phyloP scores from a whole-genome alignment of 2,797 vertebrate genomes.

The Pantherophis vulpinus region DNA sequence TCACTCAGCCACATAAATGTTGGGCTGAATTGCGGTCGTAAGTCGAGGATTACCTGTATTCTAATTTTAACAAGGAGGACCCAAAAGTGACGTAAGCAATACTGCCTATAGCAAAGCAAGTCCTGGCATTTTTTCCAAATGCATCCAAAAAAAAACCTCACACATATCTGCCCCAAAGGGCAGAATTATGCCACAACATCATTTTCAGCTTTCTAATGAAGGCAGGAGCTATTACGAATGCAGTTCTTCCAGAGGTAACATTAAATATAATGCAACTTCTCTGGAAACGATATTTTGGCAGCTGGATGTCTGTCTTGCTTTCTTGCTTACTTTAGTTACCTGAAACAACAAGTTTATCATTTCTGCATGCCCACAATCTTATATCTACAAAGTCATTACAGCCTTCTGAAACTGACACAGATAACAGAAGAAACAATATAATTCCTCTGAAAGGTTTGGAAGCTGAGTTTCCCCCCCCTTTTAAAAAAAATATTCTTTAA shows the following conservation, averaged over 20 bases:
- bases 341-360: conserved; percentile 54
- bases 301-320: conserved; percentile 27
- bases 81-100: not conserved
- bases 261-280: conserved; percentile 34
- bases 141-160: not conserved
- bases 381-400: conserved; percentile 64
- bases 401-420: conserved; percentile 61
- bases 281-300: conserved; percentile 58
- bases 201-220: not conserved
- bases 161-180: not conserved
- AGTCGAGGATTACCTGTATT: not conserved
- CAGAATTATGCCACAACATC: not conserved
- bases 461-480: not conserved
- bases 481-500: not conserved
- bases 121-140: not conserved
- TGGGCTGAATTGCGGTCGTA: too few species aligned
- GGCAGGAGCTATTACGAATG: not conserved
- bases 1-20: too few species aligned
- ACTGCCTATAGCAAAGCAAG: not conserved
- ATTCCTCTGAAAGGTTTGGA: conserved; percentile 66
- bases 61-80: not conserved
- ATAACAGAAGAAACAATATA: conserved; percentile 63
- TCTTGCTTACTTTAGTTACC: conserved; percentile 18
- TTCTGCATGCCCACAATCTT: conserved; percentile 52
- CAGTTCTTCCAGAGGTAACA: not conserved